These are phyloP conservation scores for Sesia bembeciformis DNA, from an alignment of 2,888 invertebrate genomes.

Conservation along the genomic window DNA sequence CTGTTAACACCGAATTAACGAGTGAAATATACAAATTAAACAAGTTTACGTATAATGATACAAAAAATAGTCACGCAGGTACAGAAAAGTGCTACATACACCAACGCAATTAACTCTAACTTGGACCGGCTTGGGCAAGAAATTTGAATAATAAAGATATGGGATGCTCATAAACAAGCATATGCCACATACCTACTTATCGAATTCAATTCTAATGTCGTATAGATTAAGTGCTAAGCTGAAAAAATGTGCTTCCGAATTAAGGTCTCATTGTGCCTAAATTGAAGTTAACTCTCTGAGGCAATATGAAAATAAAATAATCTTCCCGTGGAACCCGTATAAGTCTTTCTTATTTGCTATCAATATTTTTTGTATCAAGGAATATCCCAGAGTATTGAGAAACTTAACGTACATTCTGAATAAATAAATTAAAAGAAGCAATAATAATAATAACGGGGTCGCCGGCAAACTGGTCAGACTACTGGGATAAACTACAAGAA, in stretches of 20 bases:
- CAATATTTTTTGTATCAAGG: too few relatives aligned
- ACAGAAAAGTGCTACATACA: slow-evolving; percentile 13
- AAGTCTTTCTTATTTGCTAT: too few relatives aligned
- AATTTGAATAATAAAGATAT: slow-evolving; percentile 65
- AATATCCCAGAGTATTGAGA: too few relatives aligned
- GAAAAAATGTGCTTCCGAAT: background rate
- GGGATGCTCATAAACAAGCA: slow-evolving; percentile 57
- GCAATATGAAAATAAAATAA: background rate
- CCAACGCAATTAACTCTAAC: slow-evolving; percentile 49
- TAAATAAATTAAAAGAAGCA: too few relatives aligned
- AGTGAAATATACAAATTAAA: slow-evolving; percentile 19
- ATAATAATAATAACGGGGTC: too few relatives aligned
- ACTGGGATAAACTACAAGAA: too few relatives aligned
- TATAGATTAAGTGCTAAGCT: slow-evolving; percentile 23
- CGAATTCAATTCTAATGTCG: slow-evolving; percentile 55
- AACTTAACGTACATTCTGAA: too few relatives aligned
- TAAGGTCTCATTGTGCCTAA: slow-evolving; percentile 1
- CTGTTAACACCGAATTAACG: slow-evolving; percentile 23
- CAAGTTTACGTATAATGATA: slow-evolving; percentile 10
- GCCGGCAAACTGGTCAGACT: too few relatives aligned
- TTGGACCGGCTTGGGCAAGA: slow-evolving; percentile 42
- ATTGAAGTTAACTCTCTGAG: background rate
- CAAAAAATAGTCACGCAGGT: slow-evolving; percentile 7
- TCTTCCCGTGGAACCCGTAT: too few relatives aligned
- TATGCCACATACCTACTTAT: slow-evolving; percentile 67